phyloP scores from a whole-genome alignment of 2,113 vertebrate genomes.

The Clarias gariepinus region DNA sequence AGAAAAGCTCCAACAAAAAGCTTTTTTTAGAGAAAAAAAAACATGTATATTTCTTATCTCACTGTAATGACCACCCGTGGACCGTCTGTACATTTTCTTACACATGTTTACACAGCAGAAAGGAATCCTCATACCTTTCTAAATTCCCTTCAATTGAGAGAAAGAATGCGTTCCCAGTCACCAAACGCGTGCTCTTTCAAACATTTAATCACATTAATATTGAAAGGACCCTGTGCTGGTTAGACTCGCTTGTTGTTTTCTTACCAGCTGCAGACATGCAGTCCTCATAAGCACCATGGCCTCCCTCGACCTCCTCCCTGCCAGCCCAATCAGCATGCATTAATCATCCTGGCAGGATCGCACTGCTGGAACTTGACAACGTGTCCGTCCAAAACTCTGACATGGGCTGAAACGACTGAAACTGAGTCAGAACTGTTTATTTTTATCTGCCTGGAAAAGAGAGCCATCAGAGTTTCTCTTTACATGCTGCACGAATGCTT shows the following conservation, averaged over 20 bases:
- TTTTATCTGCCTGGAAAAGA: conserved; percentile 25
- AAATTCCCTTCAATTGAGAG: background rate
- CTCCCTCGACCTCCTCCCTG: background rate
- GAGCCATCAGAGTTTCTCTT: background rate
- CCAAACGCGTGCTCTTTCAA: background rate
- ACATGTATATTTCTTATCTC: background rate
- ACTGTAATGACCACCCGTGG: background rate
- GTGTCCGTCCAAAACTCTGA: conserved; percentile 42
- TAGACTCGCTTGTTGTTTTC: background rate
- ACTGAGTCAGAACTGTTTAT: conserved; percentile 40
- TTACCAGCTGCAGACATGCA: background rate
- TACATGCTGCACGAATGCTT: background rate
- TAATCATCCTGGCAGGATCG: conserved; percentile 34
- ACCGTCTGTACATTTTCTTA: background rate
- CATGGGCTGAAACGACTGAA: conserved; percentile 27
- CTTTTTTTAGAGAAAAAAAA: too few relatives aligned
- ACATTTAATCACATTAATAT: background rate
- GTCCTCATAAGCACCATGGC: background rate
- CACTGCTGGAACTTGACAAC: conserved; percentile 30
- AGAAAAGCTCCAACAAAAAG: too few relatives aligned
- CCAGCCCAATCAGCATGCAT: conserved; percentile 46
- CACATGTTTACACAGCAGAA: background rate
- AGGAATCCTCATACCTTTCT: background rate
- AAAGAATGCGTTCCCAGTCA: background rate
- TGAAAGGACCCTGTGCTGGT: background rate